Percentiles rank a stretch among this genome's conserved stretches.
These are phyloP conservation scores for Xanthorhoe designata DNA, from an alignment of 2,888 invertebrate species.

Conservation along the genomic window DNA sequence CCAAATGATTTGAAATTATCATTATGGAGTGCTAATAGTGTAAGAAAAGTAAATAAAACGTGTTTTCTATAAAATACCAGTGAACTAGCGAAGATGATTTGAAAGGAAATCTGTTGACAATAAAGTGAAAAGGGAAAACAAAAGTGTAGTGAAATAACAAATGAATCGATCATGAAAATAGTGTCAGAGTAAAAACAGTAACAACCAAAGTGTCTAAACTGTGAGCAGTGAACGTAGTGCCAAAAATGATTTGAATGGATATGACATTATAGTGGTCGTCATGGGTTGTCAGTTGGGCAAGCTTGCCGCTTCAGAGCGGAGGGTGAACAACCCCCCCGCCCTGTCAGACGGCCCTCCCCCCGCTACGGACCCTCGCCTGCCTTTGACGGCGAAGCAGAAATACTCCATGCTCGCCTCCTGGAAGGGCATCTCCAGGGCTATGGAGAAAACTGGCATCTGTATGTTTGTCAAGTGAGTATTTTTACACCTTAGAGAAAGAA, in stretches of 20 bases:
- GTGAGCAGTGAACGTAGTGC: slow-evolving; percentile 7
- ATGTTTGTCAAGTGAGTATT: slow-evolving; percentile 96
- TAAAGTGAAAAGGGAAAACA: slow-evolving; percentile 15
- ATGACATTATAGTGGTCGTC: slow-evolving; percentile 27
- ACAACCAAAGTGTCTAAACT: not conserved
- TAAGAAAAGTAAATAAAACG: not conserved
- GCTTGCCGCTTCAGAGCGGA: slow-evolving; percentile 86
- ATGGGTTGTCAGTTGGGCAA: slow-evolving; percentile 94
- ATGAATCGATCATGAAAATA: not conserved
- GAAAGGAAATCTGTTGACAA: not conserved
- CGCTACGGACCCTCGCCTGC: slow-evolving; percentile 91
- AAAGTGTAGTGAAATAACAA: slow-evolving; percentile 1
- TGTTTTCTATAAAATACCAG: too few relatives aligned
- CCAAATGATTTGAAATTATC: too few relatives aligned
- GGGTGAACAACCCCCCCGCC: slow-evolving; percentile 71
- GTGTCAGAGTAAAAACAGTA: not conserved
- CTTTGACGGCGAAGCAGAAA: slow-evolving; percentile 94
- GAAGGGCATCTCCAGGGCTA: slow-evolving; percentile 95
- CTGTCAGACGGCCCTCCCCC: slow-evolving; percentile 87
- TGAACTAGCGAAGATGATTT: not conserved
- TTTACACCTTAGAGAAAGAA: too few relatives aligned
- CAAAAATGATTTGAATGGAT: slow-evolving; percentile 14
- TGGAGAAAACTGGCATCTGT: slow-evolving; percentile 94
- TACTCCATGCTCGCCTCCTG: slow-evolving; percentile 95
- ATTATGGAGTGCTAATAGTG: too few relatives aligned